These are phyloP conservation scores for Sinopyrophorus schimmeli DNA, from an alignment of 2,888 invertebrate genomes.

Conservation along the genomic window DNA sequence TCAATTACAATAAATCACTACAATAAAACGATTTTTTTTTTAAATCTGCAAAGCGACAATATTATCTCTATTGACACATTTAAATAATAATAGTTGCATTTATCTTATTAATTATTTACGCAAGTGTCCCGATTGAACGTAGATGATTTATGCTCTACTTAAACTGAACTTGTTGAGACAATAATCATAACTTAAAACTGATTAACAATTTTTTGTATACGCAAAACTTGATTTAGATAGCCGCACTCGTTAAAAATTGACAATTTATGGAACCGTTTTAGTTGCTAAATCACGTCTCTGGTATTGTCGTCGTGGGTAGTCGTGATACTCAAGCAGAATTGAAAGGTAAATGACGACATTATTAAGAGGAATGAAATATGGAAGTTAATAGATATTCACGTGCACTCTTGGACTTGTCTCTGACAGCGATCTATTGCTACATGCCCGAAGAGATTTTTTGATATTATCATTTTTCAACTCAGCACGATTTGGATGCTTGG, in stretches of 20 bases:
- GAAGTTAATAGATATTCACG: constrained; percentile 6
- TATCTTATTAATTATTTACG: no score
- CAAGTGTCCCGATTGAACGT: no score
- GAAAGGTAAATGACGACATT: constrained; percentile 21
- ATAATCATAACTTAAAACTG: no score
- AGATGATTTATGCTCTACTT: no score
- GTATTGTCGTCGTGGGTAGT: constrained; percentile 21
- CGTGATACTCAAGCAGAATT: constrained; percentile 16
- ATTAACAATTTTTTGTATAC: background rate
- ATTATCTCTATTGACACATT: no score
- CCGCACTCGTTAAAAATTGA: background rate
- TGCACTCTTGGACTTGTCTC: constrained; percentile 15
- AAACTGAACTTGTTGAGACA: no score
- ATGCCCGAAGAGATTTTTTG: constrained; percentile 12
- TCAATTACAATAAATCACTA: constrained; percentile 5
- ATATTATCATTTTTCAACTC: constrained; percentile 15
- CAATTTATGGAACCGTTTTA: constrained; percentile 5
- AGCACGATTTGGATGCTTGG: constrained; percentile 7
- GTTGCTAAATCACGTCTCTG: constrained; percentile 11
- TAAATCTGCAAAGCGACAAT: no score
- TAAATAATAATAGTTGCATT: no score
- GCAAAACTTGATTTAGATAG: background rate
- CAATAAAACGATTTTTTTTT: no score
- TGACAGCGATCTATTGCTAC: constrained; percentile 23
- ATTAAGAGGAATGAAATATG: constrained; percentile 15